phyloP scores from a whole-genome alignment of 1,140 invertebrate species.

The Sycophila sp. region DNA sequence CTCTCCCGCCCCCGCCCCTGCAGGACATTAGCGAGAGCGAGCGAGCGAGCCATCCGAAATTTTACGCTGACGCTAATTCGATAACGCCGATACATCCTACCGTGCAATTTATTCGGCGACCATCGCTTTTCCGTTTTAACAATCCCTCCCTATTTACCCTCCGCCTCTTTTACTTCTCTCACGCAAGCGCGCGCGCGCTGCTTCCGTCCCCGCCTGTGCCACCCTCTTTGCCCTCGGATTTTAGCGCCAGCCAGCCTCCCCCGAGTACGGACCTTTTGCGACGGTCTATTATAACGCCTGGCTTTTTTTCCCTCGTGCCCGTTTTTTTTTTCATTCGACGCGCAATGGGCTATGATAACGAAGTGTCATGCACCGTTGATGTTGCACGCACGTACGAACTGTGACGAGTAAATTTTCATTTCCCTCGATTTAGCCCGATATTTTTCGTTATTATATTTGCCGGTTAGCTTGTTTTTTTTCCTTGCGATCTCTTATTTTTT shows the following conservation, averaged over 20 bases:
- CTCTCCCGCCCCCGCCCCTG: not conserved
- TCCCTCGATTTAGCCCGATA: conserved; percentile 33
- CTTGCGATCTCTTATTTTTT: not conserved
- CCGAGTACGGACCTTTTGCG: not conserved
- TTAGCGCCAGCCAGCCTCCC: not conserved
- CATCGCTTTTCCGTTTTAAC: conserved; percentile 51
- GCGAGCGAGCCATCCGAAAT: conserved; percentile 50
- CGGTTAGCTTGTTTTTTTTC: not conserved
- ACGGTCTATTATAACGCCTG: conserved; percentile 28
- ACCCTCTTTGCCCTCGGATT: not conserved
- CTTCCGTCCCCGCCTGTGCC: not conserved
- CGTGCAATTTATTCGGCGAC: conserved; percentile 55
- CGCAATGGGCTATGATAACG: conserved; percentile 37
- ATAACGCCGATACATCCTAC: conserved; percentile 61
- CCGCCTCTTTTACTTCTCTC: conserved; percentile 15
- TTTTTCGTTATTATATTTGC: conserved; percentile 31
- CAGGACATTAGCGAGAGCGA: conserved; percentile 42
- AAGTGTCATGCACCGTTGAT: conserved; percentile 34
- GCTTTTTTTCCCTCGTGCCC: conserved; percentile 4
- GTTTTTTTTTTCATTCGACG: conserved; percentile 30
- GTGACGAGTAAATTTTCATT: conserved; percentile 36
- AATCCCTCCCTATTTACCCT: conserved; percentile 34
- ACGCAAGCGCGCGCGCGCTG: not conserved
- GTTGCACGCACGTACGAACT: not conserved
- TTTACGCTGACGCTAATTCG: conserved; percentile 62